A percentile compares a stretch with the other conserved stretches of the same genome.
phyloP scores from a whole-genome alignment of 2,113 vertebrate species.

The Castor canadensis region DNA sequence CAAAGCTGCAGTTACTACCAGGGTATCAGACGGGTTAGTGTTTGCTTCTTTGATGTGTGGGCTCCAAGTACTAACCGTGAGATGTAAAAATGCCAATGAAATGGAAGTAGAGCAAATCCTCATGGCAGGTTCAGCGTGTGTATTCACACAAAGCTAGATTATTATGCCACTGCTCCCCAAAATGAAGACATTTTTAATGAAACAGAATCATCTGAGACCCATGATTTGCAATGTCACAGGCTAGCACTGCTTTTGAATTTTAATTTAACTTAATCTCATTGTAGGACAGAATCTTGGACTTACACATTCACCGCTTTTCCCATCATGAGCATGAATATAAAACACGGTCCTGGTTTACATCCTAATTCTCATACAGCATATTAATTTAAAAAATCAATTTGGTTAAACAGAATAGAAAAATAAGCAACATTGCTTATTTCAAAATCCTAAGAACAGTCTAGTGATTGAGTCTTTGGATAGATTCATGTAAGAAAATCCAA shows the following conservation, averaged over 20 bases:
- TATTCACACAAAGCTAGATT: background rate
- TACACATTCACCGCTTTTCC: background rate
- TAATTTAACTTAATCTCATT: no score
- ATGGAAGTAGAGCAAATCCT: background rate
- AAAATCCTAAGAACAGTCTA: conserved; percentile 3
- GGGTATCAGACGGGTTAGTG: background rate
- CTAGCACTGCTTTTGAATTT: no score
- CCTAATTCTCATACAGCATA: background rate
- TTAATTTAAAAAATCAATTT: background rate
- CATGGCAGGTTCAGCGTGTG: background rate
- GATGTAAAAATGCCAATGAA: background rate
- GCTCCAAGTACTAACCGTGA: background rate
- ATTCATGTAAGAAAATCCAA: background rate
- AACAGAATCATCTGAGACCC: background rate
- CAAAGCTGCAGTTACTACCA: background rate
- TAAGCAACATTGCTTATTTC: no score
- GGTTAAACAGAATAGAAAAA: no score
- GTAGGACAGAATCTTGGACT: background rate
- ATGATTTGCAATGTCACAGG: background rate
- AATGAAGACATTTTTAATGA: background rate
- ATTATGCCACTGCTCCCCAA: background rate
- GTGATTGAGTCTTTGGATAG: background rate
- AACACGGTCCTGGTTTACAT: background rate
- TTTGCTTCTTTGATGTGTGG: background rate
- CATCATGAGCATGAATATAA: background rate